Conservation (phyloP, 2,113 vertebrate species). For the Herpailurus yagouaroundi region DNA sequence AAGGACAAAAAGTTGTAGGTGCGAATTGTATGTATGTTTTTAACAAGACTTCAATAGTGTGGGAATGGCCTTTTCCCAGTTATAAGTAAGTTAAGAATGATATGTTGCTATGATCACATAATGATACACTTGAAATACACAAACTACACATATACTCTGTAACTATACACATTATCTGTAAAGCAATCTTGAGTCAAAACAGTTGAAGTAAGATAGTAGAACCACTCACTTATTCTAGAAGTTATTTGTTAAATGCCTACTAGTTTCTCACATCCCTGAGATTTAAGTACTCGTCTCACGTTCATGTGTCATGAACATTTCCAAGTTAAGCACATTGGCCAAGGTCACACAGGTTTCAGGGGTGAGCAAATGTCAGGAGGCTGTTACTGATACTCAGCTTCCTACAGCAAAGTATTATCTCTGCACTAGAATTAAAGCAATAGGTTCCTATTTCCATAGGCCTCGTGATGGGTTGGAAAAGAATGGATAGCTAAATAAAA, state of each 20-base stretch:
- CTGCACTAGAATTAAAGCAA: not conserved
- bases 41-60: not conserved
- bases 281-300: not conserved
- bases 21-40: not conserved
- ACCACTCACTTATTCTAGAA: not conserved
- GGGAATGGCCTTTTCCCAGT: not conserved
- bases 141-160: not conserved
- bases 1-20: not conserved
- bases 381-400: not conserved
- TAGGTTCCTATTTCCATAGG: not conserved
- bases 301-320: not conserved
- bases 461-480: not conserved
- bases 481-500: not conserved
- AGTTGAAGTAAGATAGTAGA: not conserved
- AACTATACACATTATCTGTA: not conserved
- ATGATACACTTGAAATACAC: conserved; percentile 16
- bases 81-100: not conserved
- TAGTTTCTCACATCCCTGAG: not conserved
- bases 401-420: not conserved
- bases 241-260: not conserved
- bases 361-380: not conserved
- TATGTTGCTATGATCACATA: not conserved
- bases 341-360: not conserved
- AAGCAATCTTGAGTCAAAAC: not conserved
- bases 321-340: not conserved